Evolutionary conservation across 64 coral and sea anemone genomes (phyloP), one percentile per base, ranked within the genome.

Genomic region (Montipora cactus): DNA sequence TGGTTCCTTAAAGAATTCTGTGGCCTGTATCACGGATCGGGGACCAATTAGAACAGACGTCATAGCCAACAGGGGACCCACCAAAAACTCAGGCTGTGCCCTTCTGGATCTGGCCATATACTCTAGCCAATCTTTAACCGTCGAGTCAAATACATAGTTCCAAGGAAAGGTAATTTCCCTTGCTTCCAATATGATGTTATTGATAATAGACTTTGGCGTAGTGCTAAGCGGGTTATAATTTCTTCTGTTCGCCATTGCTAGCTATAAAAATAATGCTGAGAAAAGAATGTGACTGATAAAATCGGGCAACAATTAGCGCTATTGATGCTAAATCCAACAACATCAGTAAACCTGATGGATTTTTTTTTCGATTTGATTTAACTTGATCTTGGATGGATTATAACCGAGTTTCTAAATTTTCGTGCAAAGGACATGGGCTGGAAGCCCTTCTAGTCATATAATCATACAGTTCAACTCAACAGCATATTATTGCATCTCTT

Each of bases 21-120:
- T 87, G 49, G 83, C 62, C 70, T 87, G 83, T 69, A 87, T 87
- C 62, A 68, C 59, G 28, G 83, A 47, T 87, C 61, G 59, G 83
- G 83, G 83, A 87, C 83, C 83, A 87, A 87, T 87, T 87, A 87
- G 83, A 87, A 87, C 83, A 15, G 83, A 87, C 61, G 83, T 87
- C 83, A 87, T 87, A 47, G 83, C 83, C 62, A 87, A 70, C 61
- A 70, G 83, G 83, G 83, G 83, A 4, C 83, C 83, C 83, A 70
- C 82, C 83, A 87, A 87, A 87, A 87, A 87, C 83, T 87, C 62
- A 47, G 83, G 83, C 83, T 87, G 83, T n/a, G 83, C 83, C 70
- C 83, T 84, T 58, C 58, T 58, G 67, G 81, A 84, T 84, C 81
- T 84, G 81, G 81, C 81, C 57, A 67, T 84, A 84, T 59, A 84